Evolutionary conservation across 2,888 invertebrate species (phyloP), one percentile per base, ranked within the genome.

Genomic region (Lamproptera curius): DNA sequence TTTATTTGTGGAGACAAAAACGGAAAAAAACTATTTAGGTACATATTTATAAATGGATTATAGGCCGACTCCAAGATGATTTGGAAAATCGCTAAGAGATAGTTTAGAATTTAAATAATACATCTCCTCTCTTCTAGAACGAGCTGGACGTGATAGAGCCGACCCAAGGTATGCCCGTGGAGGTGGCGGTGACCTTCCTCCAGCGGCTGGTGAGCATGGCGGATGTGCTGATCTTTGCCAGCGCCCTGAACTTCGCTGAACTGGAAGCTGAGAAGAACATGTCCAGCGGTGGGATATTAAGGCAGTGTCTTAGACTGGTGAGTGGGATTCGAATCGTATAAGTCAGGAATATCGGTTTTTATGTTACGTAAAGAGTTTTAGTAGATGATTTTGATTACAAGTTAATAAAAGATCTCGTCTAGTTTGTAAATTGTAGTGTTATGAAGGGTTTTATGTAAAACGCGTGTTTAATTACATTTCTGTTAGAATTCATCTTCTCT

Each of bases 241-340:
- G 97, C 68, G 97, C 98, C 1, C 90, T 99, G 49, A 98, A 97
- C 89, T 99, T 99, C 71, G 96, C 96, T 16, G 99, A 99, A 79
- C 87, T 99, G 36, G 99, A 99, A 83, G 97, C 98, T 0, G 99
- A 99, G 87, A 99, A 99, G 87, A 99, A 99, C 76, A 99, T 99
- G 99, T 97, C 98, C 40, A 96, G 96, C 65, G 99, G 99, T n/a
- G 99, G 99, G 38, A 99, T 99, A 61, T 87, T 99, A 46, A 87
- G 99, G 48, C 99, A 99, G 84, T 98, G 99, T 75, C 90, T 99
- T 51, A 89, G 99, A 76, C 88, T 99, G 90, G 96, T 94, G 76
- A 89, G 92, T 81, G 10, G n/a, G 20, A n/a, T 9, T 28, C 9
- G 28, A 28, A 10, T 23, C 5, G 23, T 8, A 6, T 23, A 6